These are phyloP conservation scores for Trachurus trachurus DNA, from an alignment of 2,797 vertebrate genomes.

Conservation along the genomic window DNA sequence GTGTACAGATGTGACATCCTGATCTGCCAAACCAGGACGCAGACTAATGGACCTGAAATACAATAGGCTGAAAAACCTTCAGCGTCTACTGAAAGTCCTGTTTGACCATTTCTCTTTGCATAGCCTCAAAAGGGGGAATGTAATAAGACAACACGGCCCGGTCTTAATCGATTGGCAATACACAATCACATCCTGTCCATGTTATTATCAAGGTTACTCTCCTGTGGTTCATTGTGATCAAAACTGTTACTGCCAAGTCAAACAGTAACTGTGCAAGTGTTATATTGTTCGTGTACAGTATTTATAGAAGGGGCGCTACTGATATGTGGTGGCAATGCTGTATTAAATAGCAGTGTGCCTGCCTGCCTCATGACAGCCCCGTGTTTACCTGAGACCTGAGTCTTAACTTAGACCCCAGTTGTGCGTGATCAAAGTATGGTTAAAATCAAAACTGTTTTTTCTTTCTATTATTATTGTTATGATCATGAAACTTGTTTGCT, in stretches of 20 bases:
- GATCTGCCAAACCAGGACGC: constrained; percentile 15
- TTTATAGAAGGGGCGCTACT: neutral
- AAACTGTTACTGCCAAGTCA: neutral
- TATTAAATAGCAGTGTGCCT: constrained; percentile 21
- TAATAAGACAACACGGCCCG: neutral
- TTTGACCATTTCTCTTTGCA: neutral
- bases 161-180: constrained; percentile 1
- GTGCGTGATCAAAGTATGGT: neutral
- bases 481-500: too few species aligned
- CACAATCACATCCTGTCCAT: neutral
- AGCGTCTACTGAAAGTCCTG: constrained; percentile 12
- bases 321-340: neutral
- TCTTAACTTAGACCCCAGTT: neutral
- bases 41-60: constrained; percentile 23
- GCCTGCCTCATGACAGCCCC: constrained; percentile 3
- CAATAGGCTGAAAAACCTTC: constrained; percentile 21
- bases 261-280: neutral
- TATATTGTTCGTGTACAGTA: neutral
- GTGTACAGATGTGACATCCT: constrained; percentile 3
- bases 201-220: neutral
- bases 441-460: too few species aligned
- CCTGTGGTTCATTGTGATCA: neutral
- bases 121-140: neutral
- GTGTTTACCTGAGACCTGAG: constrained; percentile 32
- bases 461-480: too few species aligned